Evolutionary conservation across 2,797 vertebrate genomes (phyloP).

Genomic region (Hipposideros larvatus): DNA sequence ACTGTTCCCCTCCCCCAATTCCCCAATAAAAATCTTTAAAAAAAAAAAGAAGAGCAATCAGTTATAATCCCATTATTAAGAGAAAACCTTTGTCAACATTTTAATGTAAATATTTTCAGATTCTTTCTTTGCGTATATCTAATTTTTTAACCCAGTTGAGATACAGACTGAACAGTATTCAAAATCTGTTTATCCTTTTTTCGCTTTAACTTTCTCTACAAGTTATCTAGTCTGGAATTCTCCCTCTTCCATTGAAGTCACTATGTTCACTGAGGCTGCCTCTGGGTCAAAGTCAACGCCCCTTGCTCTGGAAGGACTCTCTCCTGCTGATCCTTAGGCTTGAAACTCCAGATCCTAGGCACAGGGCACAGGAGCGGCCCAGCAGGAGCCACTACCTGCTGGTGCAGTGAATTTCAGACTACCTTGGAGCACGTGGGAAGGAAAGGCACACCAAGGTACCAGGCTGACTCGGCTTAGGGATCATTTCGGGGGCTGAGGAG

Average conservation of each 20-base stretch:
- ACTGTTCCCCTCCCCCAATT: too few species aligned
- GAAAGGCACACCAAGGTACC: not conserved
- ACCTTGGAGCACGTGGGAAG: not conserved
- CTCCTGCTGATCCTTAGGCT: not conserved
- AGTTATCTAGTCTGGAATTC: not conserved
- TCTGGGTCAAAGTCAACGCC: not conserved
- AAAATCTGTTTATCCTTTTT: not conserved
- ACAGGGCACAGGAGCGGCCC: not conserved
- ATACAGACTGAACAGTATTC: not conserved
- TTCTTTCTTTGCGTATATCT: not conserved
- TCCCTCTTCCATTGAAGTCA: not conserved
- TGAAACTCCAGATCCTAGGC: not conserved
- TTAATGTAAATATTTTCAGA: slow-evolving; percentile 16
- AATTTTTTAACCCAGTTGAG: not conserved
- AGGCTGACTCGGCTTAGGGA: too few species aligned
- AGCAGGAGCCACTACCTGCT: not conserved
- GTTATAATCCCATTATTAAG: not conserved
- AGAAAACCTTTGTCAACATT: not conserved
- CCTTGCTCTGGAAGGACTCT: not conserved
- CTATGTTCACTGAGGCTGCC: not conserved
- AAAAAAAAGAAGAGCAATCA: not conserved
- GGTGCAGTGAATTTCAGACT: not conserved
- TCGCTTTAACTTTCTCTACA: not conserved
- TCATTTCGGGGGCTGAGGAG: not conserved
- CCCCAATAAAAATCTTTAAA: too few species aligned